These are phyloP conservation scores for Diplolepis rosae DNA, from an alignment of 2,888 invertebrate genomes.

Conservation along the genomic window DNA sequence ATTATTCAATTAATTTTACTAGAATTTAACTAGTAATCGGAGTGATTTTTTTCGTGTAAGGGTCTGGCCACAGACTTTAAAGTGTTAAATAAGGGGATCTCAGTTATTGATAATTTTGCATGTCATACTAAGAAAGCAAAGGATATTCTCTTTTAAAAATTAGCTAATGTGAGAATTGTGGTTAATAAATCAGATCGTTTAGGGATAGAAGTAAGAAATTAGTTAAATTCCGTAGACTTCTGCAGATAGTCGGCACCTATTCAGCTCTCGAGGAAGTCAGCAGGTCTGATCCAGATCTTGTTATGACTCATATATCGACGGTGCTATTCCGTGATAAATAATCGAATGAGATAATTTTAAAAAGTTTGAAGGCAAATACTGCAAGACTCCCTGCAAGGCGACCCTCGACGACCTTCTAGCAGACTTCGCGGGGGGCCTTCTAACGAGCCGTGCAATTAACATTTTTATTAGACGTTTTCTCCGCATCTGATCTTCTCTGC, in stretches of 20 bases:
- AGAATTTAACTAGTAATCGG: not conserved
- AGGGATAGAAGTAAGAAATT: not conserved
- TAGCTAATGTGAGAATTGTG: not conserved
- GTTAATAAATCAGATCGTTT: not conserved
- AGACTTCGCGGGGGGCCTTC: slow-evolving; percentile 69
- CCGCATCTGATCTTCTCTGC: slow-evolving; percentile 44
- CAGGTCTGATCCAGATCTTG: slow-evolving; percentile 54
- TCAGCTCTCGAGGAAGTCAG: slow-evolving; percentile 40
- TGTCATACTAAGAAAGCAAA: too few species aligned
- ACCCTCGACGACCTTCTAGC: slow-evolving; percentile 70
- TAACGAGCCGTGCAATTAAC: slow-evolving; percentile 73
- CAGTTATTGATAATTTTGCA: too few species aligned
- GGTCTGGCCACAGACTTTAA: too few species aligned
- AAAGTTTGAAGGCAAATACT: slow-evolving; percentile 66
- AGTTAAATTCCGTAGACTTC: not conserved
- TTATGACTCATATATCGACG: slow-evolving; percentile 38
- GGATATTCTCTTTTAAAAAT: too few species aligned
- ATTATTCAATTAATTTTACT: too few species aligned
- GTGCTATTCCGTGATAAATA: slow-evolving; percentile 58
- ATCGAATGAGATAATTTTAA: slow-evolving; percentile 51
- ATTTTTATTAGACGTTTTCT: slow-evolving; percentile 70
- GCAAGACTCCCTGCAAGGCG: slow-evolving; percentile 69
- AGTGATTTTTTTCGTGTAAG: too few species aligned
- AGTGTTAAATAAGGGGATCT: too few species aligned
- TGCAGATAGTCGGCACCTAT: not conserved